Base-by-base conservation (phyloP, 2,888 invertebrate species). In the Sphaeridia pumilis region DNA sequence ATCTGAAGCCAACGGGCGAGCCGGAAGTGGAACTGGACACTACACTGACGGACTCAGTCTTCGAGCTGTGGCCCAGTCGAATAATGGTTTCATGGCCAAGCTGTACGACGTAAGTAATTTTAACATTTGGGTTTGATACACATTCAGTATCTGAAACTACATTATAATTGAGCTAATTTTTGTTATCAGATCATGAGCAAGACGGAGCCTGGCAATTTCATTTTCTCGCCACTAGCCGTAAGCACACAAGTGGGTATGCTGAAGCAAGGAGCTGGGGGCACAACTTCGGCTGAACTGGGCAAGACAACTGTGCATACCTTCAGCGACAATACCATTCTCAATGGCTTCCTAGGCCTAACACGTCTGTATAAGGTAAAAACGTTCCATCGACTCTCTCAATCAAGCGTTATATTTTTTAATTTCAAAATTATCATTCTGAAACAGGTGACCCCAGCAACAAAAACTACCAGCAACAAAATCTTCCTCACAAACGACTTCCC, bases 41-140 rank as follows among this genome's bases (percentile, higher is more conserved):
- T 50, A 44, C 24, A 22, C 44, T n/a, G 50, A 50, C 35, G 50
- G 50, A 21, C 44, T 50, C 31, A 50, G 50, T n/a, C 31, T 50
- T 5, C 27, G 50, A 24, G 50, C 50, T 3, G 50, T 50, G 21
- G 43, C 50, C 3, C 43, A 50, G 14, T 44, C 44, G 3, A 50
- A 44, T 28, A 50, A 50, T 41, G 26, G 43, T 43, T 50, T 50
- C 26, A 50, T 50, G 50, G 50, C 34, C 2, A 28, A 50, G 21
- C 10, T 50, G 7, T 50, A 50, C 17, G 35, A 50, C 14, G 50
- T 50, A 50, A 43, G 10, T 17, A 14, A 10, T 41, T 41, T 17
- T 41, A 41, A 41, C 20, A 41, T 12, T 41, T 7, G 7, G 5
- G 10, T n/a, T n/a, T n/a, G n/a, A n/a, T n/a, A n/a, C n/a, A n/a